Percentiles rank a stretch among this genome's conserved stretches.
phyloP scores from a whole-genome alignment of 2,888 invertebrate genomes.

The Cloeon dipterum region DNA sequence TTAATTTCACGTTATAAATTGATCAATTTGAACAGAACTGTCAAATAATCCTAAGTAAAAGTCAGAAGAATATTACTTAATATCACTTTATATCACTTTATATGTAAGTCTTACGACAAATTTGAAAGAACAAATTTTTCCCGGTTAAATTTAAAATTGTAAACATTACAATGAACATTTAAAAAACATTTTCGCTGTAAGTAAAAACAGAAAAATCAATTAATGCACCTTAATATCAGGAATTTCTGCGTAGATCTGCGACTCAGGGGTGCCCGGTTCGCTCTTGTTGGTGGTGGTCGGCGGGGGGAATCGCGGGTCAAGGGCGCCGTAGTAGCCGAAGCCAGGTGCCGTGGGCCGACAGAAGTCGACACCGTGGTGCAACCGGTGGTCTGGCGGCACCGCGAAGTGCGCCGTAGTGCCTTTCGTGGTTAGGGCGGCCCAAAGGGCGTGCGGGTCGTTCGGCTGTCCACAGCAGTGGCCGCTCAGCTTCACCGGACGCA shows the following conservation, averaged over 20 bases:
- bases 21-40: no score
- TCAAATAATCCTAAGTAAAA: no score
- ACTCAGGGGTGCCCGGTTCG: slow-evolving; percentile 1
- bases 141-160: no score
- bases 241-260: background rate
- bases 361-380: slow-evolving; percentile 1
- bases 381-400: background rate
- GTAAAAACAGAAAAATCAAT: no score
- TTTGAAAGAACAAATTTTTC: no score
- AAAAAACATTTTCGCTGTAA: no score
- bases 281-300: background rate
- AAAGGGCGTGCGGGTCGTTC: slow-evolving; percentile 24
- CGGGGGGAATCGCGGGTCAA: slow-evolving; percentile 1
- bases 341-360: background rate
- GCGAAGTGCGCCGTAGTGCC: slow-evolving; percentile 46
- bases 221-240: background rate
- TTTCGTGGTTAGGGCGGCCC: slow-evolving; percentile 66
- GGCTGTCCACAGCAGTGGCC: slow-evolving; percentile 14
- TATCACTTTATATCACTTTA: no score
- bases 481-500: slow-evolving; percentile 6
- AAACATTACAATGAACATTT: no score
- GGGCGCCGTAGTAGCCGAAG: background rate
- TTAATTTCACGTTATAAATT: no score
- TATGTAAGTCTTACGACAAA: no score
- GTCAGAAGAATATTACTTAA: no score